Evolutionary conservation across 2,113 vertebrate genomes (phyloP).

Genomic region (Lophochroa leadbeateri): DNA sequence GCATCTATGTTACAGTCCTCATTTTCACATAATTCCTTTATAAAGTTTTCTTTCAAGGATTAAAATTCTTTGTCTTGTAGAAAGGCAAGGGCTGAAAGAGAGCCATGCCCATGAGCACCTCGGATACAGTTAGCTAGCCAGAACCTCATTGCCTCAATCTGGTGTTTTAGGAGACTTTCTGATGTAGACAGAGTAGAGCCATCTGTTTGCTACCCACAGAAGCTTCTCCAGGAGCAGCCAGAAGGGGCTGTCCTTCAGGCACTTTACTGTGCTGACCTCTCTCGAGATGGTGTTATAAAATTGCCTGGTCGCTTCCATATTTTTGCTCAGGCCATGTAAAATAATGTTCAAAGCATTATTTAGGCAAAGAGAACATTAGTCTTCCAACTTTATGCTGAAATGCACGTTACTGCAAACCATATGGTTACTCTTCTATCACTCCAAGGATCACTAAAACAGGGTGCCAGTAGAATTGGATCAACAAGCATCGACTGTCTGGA

Average conservation of each 20-base stretch:
- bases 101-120: not conserved
- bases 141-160: not conserved
- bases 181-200: not conserved
- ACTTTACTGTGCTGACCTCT: not conserved
- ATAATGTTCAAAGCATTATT: not conserved
- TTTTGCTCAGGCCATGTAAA: not conserved
- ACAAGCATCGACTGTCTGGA: not conserved
- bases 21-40: not conserved
- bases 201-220: not conserved
- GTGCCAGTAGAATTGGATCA: not conserved
- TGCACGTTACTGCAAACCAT: not conserved
- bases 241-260: not conserved
- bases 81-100: not conserved
- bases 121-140: not conserved
- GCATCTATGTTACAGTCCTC: not conserved
- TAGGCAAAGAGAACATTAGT: not conserved
- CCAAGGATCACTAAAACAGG: not conserved
- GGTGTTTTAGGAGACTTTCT: not conserved
- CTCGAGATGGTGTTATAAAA: not conserved
- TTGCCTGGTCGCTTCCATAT: too few species aligned
- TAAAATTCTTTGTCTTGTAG: not conserved
- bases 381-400: not conserved
- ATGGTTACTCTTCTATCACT: not conserved
- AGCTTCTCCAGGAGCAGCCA: not conserved
- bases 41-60: not conserved